Evolutionary conservation across 2,113 vertebrate genomes (phyloP).

Genomic region (Neolamprologus devosi): DNA sequence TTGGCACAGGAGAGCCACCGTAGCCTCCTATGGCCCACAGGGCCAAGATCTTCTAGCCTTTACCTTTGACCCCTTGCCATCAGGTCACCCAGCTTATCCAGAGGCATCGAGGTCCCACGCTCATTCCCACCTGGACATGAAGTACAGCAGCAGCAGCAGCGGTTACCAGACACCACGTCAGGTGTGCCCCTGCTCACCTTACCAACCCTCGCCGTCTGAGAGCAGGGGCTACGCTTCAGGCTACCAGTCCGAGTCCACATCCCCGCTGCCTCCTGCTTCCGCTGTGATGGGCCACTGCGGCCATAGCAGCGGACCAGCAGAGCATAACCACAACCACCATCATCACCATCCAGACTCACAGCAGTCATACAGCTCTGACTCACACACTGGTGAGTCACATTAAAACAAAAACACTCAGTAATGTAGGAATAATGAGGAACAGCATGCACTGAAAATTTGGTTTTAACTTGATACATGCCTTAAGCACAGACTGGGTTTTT

Average conservation of each 20-base stretch:
- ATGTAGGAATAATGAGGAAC: not conserved
- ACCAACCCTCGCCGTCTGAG: constrained; percentile 74
- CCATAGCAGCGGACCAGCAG: constrained; percentile 40
- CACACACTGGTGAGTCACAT: constrained; percentile 56
- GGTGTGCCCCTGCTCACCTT: constrained; percentile 66
- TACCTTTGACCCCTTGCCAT: constrained; percentile 71
- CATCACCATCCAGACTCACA: constrained; percentile 46
- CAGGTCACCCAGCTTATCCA: constrained; percentile 70
- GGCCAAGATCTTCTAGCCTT: constrained; percentile 67
- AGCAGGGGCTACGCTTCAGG: constrained; percentile 74
- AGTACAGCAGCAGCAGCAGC: constrained; percentile 76
- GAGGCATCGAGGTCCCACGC: constrained; percentile 64
- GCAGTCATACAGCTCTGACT: constrained; percentile 53
- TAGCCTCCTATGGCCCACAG: constrained; percentile 67
- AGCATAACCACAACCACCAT: constrained; percentile 26
- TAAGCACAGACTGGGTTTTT: not conserved
- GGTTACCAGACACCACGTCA: constrained; percentile 72
- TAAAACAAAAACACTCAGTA: not conserved
- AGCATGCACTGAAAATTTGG: not conserved
- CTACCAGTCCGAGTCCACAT: constrained; percentile 75
- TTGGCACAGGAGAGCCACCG: constrained; percentile 68
- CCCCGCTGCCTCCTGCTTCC: constrained; percentile 61
- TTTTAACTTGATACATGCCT: not conserved
- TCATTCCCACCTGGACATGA: constrained; percentile 73
- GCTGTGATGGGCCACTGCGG: constrained; percentile 42